Percentiles rank a stretch among this genome's conserved stretches.
Evolutionary conservation across 2,113 vertebrate species (phyloP).

Genomic region (Ornithorhynchus anatinus): DNA sequence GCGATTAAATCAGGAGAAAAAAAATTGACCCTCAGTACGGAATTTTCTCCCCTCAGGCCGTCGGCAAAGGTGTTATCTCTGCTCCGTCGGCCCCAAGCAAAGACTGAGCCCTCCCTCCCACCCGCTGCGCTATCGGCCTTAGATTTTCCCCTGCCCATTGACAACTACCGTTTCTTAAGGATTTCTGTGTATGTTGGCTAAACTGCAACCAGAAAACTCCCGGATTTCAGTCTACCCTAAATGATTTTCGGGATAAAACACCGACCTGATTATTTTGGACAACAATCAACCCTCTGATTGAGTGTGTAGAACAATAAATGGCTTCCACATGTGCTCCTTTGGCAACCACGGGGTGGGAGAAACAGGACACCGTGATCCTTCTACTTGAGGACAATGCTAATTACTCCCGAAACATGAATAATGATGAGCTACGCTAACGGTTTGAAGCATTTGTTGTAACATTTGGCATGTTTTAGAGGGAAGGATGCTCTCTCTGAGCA

Average conservation of each 20-base stretch:
- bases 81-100: conserved; percentile 50
- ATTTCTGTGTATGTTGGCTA: conserved; percentile 51
- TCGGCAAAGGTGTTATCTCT: conserved; percentile 56
- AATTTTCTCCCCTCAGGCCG: conserved; percentile 55
- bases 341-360: conserved; percentile 38
- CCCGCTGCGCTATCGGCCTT: too few species aligned
- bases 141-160: too few species aligned
- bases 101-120: too few species aligned
- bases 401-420: not conserved
- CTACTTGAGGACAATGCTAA: conserved; percentile 20
- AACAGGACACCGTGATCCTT: conserved; percentile 45
- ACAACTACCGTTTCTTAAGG: conserved; percentile 40
- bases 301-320: conserved; percentile 67
- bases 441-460: not conserved
- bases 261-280: conserved; percentile 68
- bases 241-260: conserved; percentile 65
- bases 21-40: conserved; percentile 56
- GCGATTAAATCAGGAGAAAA: conserved; percentile 59
- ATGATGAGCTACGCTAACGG: not conserved
- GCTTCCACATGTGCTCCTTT: conserved; percentile 68
- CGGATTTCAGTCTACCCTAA: conserved; percentile 65
- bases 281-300: conserved; percentile 61
- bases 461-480: not conserved
- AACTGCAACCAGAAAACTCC: conserved; percentile 63
- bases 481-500: too few species aligned